Evolutionary conservation across 53 echinoderm and acorn worm species (phyloP).

Genomic region (Henricia sp.): DNA sequence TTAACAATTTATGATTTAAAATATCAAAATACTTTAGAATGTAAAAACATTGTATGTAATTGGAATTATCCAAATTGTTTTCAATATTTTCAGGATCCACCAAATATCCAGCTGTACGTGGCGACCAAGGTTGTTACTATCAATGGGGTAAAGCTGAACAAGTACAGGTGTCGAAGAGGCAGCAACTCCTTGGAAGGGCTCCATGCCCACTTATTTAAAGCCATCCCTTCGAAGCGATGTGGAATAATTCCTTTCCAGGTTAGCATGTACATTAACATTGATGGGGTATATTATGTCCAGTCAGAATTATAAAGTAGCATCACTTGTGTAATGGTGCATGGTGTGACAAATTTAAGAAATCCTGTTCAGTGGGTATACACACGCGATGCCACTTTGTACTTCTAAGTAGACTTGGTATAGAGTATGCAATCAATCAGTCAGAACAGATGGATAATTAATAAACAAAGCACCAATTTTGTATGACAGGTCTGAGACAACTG

Average conservation of each 20-base stretch:
- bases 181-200: constrained; percentile 65
- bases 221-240: constrained; percentile 68
- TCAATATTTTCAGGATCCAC: constrained; percentile 67
- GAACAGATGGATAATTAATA: background rate
- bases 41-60: constrained; percentile 12
- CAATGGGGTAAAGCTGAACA: constrained; percentile 59
- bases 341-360: background rate
- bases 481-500: background rate
- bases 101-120: constrained; percentile 62
- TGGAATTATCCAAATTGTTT: background rate
- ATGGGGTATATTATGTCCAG: no score
- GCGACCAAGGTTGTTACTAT: constrained; percentile 62
- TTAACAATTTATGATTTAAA: background rate
- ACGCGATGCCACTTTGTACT: constrained; percentile 3
- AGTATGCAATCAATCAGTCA: background rate
- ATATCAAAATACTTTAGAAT: constrained; percentile 19
- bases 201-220: constrained; percentile 56
- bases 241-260: constrained; percentile 71
- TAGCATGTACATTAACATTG: constrained; percentile 3
- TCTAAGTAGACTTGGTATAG: background rate
- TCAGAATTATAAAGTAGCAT: no score
- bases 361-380: background rate
- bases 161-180: constrained; percentile 64
- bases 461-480: background rate
- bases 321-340: constrained; percentile 6